Percentiles rank a stretch among this genome's conserved stretches.
phyloP scores from a whole-genome alignment of 2,113 vertebrate species.

The Lipotes vexillifer region DNA sequence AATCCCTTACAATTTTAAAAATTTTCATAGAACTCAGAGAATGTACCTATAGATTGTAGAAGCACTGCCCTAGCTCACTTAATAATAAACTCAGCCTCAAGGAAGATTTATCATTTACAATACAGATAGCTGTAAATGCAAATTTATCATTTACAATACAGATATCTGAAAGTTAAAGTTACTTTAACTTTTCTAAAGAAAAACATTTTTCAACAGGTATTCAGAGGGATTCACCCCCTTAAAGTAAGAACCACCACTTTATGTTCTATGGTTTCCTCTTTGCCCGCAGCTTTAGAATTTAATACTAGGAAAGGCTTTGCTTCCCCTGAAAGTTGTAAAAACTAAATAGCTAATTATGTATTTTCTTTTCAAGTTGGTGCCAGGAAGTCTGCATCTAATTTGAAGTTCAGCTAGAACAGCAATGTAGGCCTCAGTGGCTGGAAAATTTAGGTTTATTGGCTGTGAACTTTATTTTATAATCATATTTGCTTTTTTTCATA shows the following conservation, averaged over 20 bases:
- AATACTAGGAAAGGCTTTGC: background rate
- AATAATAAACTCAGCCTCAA: background rate
- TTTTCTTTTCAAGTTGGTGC: background rate
- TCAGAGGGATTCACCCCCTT: background rate
- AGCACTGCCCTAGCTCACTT: background rate
- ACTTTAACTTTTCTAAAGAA: slow-evolving; percentile 4
- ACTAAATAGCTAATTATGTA: background rate
- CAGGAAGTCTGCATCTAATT: background rate
- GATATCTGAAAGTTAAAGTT: background rate
- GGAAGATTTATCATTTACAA: background rate
- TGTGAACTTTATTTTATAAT: background rate
- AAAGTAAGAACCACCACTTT: background rate
- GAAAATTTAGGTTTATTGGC: background rate
- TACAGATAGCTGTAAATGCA: background rate
- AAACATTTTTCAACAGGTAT: background rate
- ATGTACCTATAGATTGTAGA: background rate
- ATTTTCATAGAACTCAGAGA: background rate
- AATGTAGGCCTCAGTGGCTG: background rate
- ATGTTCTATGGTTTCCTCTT: background rate
- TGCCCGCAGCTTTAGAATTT: background rate
- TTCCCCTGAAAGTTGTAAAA: background rate
- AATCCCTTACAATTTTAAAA: background rate
- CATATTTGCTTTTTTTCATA: background rate
- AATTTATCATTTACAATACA: background rate
- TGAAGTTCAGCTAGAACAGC: background rate